Evolutionary conservation across 2,113 vertebrate genomes (phyloP), one percentile per base, ranked within the genome.

Genomic region (Pampusana beccarii): DNA sequence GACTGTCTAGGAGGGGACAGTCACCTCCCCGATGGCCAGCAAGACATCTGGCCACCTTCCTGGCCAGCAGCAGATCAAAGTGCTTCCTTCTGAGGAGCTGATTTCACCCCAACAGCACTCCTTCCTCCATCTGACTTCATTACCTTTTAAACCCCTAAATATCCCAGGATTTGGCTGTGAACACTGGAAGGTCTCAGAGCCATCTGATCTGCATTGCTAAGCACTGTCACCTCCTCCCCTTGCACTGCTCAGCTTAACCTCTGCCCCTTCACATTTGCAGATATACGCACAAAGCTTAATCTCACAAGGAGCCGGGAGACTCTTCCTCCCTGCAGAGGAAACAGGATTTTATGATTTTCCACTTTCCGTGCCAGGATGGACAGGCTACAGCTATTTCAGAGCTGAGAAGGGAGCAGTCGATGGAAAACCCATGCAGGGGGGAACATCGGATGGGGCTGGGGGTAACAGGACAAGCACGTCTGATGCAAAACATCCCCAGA

Each of bases 391-490:
- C 75, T 58, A 46, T n/a, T 58, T 25, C 4, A 1, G 62, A 36
- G 54, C 3, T 16, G 80, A 24, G 26, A 28, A 16, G 34, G 61
- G 71, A 84, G 38, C 0, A 7, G 16, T 56, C 16, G 7, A 36
- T 0, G 15, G 72, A 77, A 31, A 84, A 38, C 2, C 8, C 5
- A 1, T 14, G 4, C 4, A 1, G 10, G 23, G 31, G 53, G 53
- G 29, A 42, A 4, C 1, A 1, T 4, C 16, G 78, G 44, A 24
- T 13, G 72, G 31, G 42, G 42, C 17, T 54, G 62, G 60, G 38
- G 64, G 71, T 1, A 31, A 3, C 1, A 4, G 19, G 38, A 51
- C 0, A 4, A 66, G 56, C 18, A 2, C 0, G 0, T 23, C 36
- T 42, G 51, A 8, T 10, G 18, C 20, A 6, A 13, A 40, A 86